Base-by-base conservation (phyloP, 2,797 vertebrate genomes). In the Pantherophis vulpinus region DNA sequence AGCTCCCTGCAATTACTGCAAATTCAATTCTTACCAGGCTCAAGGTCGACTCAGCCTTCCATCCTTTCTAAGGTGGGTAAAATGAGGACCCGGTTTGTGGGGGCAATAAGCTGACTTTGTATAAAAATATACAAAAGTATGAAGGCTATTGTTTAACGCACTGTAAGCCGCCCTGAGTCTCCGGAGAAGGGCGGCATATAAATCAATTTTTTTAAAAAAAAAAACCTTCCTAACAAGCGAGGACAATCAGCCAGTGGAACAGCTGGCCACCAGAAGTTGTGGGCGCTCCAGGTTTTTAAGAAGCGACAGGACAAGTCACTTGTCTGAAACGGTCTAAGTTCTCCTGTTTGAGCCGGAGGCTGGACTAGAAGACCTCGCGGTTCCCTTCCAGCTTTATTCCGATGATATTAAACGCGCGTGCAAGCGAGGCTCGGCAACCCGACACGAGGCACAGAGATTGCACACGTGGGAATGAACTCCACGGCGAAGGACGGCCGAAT, bases 251-350 rank as follows among this genome's bases (percentile, higher is more conserved):
- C n/a, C 66, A 66, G 63, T 1, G 12, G 29, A n/a, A 66, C 12
- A 66, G 13, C 1, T 16, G 1, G 29, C n/a, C 13, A 2, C 1
- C 66, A 16, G 66, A 70, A 32, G 0, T 3, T 0, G n/a, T 16
- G 5, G 12, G 2, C 1, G 5, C 18, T 59, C 5, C 58, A 16
- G n/a, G 13, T 8, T 70, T 70, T 18, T 18, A 70, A 70, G 63
- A 70, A 70, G 14, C 3, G 2, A 3, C 29, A 18, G 66, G n/a
- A 32, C 13, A 70, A 42, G n/a, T 5, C 14, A 1, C 14, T 32
- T 70, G 66, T 32, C 66, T 18, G 14, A 32, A 70, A 32, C 32
- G 3, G n/a, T 32, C 8, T 1, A 3, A 2, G n/a, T 6, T 70
- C 6, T 70, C n/a, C 66, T 70, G 10, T 6, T 14, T 18, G n/a